phyloP scores from a whole-genome alignment of 2,797 vertebrate species.

The Remorina albescens region DNA sequence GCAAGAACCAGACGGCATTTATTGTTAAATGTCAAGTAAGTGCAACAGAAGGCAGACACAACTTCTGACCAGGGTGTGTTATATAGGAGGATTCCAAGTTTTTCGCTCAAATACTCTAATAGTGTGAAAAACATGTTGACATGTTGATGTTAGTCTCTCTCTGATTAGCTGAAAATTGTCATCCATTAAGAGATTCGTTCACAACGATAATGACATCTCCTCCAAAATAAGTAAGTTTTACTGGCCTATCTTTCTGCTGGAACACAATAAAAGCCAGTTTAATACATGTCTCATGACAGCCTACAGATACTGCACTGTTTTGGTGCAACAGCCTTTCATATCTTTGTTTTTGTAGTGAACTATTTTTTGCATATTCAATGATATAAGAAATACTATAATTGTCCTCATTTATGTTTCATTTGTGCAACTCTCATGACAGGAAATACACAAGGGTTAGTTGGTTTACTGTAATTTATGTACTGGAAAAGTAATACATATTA shows the following conservation, averaged over 20 bases:
- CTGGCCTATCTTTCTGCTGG: not conserved
- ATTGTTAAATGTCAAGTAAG: not conserved
- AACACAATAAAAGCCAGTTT: not conserved
- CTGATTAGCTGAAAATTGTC: not conserved
- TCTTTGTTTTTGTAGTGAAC: not conserved
- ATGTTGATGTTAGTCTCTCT: too few species aligned
- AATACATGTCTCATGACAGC: not conserved
- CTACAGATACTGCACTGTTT: not conserved
- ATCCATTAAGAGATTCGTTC: not conserved
- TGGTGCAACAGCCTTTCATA: not conserved
- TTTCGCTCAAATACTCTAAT: not conserved
- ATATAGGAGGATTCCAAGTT: not conserved
- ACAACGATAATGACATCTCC: not conserved
- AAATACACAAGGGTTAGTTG: slow-evolving; percentile 3
- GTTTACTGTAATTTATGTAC: slow-evolving; percentile 16
- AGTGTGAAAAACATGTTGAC: not conserved
- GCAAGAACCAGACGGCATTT: not conserved
- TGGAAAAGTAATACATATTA: slow-evolving; percentile 18
- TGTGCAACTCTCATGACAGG: slow-evolving; percentile 7
- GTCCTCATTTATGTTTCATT: slow-evolving; percentile 18
- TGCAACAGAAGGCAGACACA: slow-evolving; percentile 1
- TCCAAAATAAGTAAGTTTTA: not conserved
- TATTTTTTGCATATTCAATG: slow-evolving; percentile 11
- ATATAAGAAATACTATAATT: slow-evolving; percentile 10
- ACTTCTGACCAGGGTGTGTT: not conserved